Evolutionary conservation across 2,888 invertebrate species (phyloP).

Genomic region (Sturmia bella): DNA sequence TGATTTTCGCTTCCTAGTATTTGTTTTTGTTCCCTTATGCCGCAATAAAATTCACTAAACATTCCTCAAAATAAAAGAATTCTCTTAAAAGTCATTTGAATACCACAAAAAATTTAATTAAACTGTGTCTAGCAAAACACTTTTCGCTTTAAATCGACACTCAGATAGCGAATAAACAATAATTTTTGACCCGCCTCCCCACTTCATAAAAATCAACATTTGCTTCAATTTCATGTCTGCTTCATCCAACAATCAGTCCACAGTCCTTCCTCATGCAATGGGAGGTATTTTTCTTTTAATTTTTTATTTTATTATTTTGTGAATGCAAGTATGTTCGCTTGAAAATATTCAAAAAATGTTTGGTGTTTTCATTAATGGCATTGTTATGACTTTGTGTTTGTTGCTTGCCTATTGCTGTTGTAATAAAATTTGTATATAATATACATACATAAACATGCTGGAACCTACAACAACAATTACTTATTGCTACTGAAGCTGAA

Average conservation of each 20-base stretch:
- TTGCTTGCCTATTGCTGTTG: conserved; percentile 42
- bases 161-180: conserved; percentile 36
- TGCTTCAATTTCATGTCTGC: neutral
- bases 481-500: conserved; percentile 1
- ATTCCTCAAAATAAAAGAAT: no score
- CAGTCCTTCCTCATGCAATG: neutral
- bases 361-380: neutral
- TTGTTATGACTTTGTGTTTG: conserved; percentile 22
- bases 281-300: conserved; percentile 14
- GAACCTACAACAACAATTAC: conserved; percentile 34
- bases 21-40: no score
- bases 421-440: conserved; percentile 39
- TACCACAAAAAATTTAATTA: conserved; percentile 58
- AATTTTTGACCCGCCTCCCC: conserved; percentile 48
- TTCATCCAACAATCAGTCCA: neutral
- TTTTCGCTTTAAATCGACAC: conserved; percentile 39
- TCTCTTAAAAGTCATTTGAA: neutral
- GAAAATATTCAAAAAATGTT: conserved; percentile 20
- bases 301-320: neutral
- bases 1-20: no score
- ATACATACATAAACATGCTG: conserved; percentile 30
- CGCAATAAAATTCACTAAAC: no score
- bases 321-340: neutral
- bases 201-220: conserved; percentile 28
- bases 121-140: conserved; percentile 58